These are phyloP conservation scores for Coelopa frigida DNA, from an alignment of 1,140 invertebrate species.

Conservation along the genomic window DNA sequence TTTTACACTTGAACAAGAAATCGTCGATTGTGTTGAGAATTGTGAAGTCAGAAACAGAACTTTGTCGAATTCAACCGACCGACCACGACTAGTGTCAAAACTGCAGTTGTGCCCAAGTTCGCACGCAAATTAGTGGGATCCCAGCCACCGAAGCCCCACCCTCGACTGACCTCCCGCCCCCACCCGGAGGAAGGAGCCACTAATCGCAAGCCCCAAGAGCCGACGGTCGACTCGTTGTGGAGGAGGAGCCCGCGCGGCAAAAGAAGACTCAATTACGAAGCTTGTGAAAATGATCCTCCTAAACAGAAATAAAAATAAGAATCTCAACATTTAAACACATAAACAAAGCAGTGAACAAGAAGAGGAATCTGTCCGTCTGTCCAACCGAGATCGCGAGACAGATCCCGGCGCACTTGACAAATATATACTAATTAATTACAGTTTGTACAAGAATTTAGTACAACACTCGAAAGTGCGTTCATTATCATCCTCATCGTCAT, in stretches of 20 bases:
- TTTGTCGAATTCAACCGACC: neutral
- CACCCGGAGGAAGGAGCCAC: neutral
- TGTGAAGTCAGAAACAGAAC: neutral
- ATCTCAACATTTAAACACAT: no score
- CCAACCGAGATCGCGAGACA: neutral
- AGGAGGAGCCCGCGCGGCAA: no score
- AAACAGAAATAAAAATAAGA: no score
- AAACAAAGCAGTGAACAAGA: no score
- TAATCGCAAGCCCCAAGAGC: neutral
- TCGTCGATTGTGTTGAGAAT: neutral
- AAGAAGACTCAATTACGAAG: conserved; percentile 41
- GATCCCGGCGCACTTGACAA: conserved; percentile 34
- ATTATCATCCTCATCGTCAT: conserved; percentile 19
- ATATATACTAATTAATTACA: conserved; percentile 46
- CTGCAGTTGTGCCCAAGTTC: conserved; percentile 17
- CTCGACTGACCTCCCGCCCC: no score
- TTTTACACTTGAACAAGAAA: neutral
- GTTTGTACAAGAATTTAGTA: conserved; percentile 45
- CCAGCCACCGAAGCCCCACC: conserved; percentile 8
- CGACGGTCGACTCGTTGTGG: neutral
- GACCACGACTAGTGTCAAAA: neutral
- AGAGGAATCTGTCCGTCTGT: no score
- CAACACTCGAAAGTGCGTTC: conserved; percentile 38
- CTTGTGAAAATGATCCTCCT: conserved; percentile 44
- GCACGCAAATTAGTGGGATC: conserved; percentile 39